Evolutionary conservation across 2,113 vertebrate species (phyloP).

Genomic region (Irena cyanogastra): DNA sequence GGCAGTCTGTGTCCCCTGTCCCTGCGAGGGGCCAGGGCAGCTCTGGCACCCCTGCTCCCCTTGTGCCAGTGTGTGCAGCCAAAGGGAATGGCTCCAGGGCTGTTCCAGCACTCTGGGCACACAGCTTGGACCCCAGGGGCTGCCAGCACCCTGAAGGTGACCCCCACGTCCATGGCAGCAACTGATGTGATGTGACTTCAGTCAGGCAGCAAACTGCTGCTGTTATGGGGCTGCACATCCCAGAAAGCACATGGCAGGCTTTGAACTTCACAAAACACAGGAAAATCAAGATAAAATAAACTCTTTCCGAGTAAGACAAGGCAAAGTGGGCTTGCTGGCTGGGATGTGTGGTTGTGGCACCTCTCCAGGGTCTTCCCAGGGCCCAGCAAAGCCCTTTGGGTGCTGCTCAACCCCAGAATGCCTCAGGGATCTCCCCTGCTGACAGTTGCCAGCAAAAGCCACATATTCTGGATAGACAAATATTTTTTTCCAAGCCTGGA

Average conservation of each 20-base stretch:
- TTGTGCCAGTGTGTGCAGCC: neutral
- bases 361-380: neutral
- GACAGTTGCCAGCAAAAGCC: neutral
- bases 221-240: neutral
- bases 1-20: neutral
- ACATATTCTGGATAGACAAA: fast-evolving
- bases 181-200: neutral
- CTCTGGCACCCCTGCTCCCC: neutral
- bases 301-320: neutral
- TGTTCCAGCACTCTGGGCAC: neutral
- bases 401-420: neutral
- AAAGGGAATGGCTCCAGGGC: neutral
- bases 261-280: neutral
- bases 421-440: neutral
- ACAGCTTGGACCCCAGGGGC: no score
- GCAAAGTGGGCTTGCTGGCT: neutral
- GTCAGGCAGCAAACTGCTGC: neutral
- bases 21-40: neutral
- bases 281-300: neutral
- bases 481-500: neutral
- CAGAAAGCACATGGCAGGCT: neutral
- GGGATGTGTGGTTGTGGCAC: neutral
- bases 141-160: neutral
- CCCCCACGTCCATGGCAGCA: neutral
- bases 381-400: neutral